A percentile compares a stretch with the other conserved stretches of the same genome.
Conservation (phyloP, 2,113 vertebrate species). For the Pica pica region DNA sequence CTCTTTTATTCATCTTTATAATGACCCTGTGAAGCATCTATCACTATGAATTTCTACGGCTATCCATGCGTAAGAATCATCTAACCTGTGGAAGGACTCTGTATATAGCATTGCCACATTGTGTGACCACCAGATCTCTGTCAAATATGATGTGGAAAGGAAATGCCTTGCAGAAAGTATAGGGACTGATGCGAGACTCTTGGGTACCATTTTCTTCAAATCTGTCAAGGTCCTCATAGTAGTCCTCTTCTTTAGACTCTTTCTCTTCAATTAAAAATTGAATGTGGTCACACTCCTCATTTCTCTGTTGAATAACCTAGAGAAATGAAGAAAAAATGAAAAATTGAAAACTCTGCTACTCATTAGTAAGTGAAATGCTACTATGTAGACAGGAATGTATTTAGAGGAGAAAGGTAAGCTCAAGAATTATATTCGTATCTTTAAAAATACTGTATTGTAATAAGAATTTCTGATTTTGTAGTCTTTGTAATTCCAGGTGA, state of each 20-base stretch:
- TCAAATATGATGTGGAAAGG: slow-evolving; percentile 99
- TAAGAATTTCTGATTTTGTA: not conserved
- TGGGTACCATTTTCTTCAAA: slow-evolving; percentile 97
- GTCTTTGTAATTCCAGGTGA: not conserved
- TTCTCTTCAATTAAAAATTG: slow-evolving; percentile 99
- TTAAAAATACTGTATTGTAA: not conserved
- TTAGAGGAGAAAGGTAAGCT: not conserved
- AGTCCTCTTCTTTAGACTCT: slow-evolving; percentile 93
- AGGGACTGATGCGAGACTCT: slow-evolving; percentile 95
- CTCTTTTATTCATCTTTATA: not conserved
- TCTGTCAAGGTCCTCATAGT: slow-evolving; percentile 93
- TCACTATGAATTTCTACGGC: not conserved
- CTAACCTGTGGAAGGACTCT: slow-evolving; percentile 94
- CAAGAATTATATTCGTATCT: not conserved
- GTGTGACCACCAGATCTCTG: slow-evolving; percentile 90
- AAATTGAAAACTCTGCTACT: not conserved
- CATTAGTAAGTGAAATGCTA: not conserved
- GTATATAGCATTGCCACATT: slow-evolving; percentile 97
- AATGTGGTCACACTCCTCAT: slow-evolving; percentile 95
- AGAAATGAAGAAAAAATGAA: not conserved
- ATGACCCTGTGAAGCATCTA: not conserved
- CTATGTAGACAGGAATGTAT: not conserved
- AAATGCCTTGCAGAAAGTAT: slow-evolving; percentile 98
- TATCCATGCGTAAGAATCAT: not conserved
- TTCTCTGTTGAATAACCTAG: slow-evolving; percentile 95